Percentiles rank a stretch among this genome's conserved stretches.
Conservation (phyloP, 2,113 vertebrate species). For the Colius striatus region DNA sequence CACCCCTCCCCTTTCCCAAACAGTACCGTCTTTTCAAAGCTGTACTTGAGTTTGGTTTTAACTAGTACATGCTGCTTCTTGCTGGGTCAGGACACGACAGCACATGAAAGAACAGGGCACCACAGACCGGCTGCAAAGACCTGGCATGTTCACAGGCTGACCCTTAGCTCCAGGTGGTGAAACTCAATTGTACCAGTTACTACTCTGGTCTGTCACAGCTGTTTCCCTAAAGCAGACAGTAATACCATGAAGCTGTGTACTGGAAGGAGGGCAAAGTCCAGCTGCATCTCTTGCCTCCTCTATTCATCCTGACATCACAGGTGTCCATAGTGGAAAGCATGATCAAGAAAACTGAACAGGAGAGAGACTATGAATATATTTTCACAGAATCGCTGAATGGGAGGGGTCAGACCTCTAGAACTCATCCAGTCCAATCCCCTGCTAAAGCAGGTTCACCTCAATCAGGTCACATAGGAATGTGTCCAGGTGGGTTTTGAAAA, state of each 20-base stretch:
- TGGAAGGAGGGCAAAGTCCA: background rate
- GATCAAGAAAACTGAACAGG: background rate
- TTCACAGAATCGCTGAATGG: background rate
- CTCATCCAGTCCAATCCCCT: too few species aligned
- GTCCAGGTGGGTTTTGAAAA: too few species aligned
- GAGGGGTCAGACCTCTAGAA: too few species aligned
- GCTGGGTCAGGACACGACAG: background rate
- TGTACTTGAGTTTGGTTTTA: background rate
- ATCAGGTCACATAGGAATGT: too few species aligned
- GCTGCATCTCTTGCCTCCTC: background rate
- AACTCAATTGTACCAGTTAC: background rate
- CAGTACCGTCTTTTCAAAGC: background rate
- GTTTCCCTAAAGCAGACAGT: background rate
- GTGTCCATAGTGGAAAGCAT: background rate
- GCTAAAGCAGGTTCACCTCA: too few species aligned
- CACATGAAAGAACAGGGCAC: background rate
- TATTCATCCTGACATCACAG: background rate
- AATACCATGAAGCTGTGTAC: background rate
- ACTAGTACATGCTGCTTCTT: background rate
- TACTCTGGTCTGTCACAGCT: background rate
- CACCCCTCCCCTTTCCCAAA: background rate
- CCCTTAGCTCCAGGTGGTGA: background rate
- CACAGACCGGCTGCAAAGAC: background rate
- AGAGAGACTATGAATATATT: background rate
- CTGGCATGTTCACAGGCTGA: background rate